Evolutionary conservation across 2,888 invertebrate genomes (phyloP).

Genomic region (Thysanoteuthis rhombus): DNA sequence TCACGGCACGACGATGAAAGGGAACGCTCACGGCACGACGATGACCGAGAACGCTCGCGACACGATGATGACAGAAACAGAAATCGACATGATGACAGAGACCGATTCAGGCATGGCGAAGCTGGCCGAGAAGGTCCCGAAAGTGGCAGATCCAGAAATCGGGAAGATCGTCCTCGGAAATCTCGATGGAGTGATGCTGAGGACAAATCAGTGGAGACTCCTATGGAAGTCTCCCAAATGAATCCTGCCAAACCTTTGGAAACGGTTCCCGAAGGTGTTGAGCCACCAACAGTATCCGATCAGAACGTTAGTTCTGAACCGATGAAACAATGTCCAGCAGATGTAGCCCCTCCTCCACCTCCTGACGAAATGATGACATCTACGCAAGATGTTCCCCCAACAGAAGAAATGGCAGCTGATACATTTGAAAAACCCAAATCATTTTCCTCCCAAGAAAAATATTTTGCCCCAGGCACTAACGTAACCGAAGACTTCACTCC

Average conservation of each 20-base stretch:
- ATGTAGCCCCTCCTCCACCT: background rate
- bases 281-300: background rate
- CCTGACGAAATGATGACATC: background rate
- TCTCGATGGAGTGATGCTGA: slow-evolving; percentile 31
- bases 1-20: slow-evolving; percentile 32
- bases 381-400: background rate
- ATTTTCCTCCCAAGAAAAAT: background rate
- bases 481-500: background rate
- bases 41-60: slow-evolving; percentile 32
- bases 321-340: background rate
- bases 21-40: slow-evolving; percentile 32
- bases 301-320: background rate
- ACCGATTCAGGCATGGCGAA: slow-evolving; percentile 30
- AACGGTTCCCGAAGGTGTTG: background rate
- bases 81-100: slow-evolving; percentile 1
- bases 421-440: background rate
- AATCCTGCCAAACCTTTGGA: slow-evolving; percentile 15
- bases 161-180: slow-evolving; percentile 35
- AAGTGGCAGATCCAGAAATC: slow-evolving; percentile 32
- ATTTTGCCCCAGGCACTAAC: background rate
- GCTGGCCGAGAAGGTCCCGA: slow-evolving; percentile 31
- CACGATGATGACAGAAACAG: slow-evolving; percentile 34
- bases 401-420: background rate
- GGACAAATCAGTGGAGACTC: slow-evolving; percentile 17
- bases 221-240: background rate